Evolutionary conservation across 2,113 vertebrate genomes (phyloP), one percentile per base, ranked within the genome.

Genomic region (Trochalopteron elliotii): DNA sequence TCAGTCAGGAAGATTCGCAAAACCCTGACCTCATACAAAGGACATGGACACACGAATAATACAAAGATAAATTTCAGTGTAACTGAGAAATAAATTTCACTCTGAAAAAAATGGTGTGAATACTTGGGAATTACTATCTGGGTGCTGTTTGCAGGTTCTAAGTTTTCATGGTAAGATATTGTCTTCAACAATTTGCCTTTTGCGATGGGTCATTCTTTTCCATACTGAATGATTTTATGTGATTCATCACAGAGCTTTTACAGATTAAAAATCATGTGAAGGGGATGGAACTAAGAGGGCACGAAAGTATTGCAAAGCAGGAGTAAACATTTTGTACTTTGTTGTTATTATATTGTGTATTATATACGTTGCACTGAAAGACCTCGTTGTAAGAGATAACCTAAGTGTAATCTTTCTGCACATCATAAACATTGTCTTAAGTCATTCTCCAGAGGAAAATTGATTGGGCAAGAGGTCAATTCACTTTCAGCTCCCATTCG

Each of bases 381-480:
- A 81, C 21, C 12, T 86, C 0, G 0, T 44, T 94, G 47, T 68
- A 93, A 87, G 2, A 1, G 28, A 64, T 49, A 87, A 52, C 24
- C 5, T 28, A 84, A 92, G 30, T 44, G 12, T 60, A 67, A 86
- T 91, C 77, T 89, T 94, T 91, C 88, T 90, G 64, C 27, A 89
- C 56, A 22, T 94, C 64, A 68, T 71, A 86, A 91, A 71, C 52
- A 71, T 68, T 86, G 83, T 93, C 68, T 93, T 74, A 86, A 92
- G 60, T 68, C 44, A 47, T 64, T 84, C 60, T 95, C 56, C 40
- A 71, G 74, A 89, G 69, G 49, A 97, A 91, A 96, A 94, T 82
- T 78, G 33, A 25, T 74, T 91, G 78, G 45, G 33, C 63, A 84
- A 85, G 75, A 83, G 70, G 91, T 93, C 78, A 89, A 93, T 63